Evolutionary conservation across 1,140 invertebrate genomes (phyloP).

Genomic region (Schlechtendalia chinensis): DNA sequence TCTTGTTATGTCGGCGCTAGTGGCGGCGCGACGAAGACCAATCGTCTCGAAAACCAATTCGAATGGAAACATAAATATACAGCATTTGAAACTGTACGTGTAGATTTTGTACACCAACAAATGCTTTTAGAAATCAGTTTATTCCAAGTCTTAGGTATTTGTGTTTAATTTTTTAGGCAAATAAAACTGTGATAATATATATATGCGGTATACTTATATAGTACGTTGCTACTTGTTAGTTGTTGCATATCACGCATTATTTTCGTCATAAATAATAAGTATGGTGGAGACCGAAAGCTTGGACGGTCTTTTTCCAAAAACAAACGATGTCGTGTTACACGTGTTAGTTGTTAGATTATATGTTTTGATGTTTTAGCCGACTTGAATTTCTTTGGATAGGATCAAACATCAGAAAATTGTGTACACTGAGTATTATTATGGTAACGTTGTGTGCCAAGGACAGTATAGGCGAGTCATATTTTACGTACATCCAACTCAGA

Average conservation of each 20-base stretch:
- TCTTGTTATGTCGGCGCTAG: background rate
- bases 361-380: background rate
- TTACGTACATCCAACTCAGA: background rate
- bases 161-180: too few species aligned
- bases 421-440: background rate
- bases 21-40: background rate
- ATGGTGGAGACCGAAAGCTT: too few species aligned
- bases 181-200: too few species aligned
- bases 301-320: too few species aligned
- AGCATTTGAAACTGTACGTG: too few species aligned
- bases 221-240: background rate
- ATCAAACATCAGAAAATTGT: conserved; percentile 8
- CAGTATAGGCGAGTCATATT: conserved; percentile 2
- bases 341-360: background rate
- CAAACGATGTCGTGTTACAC: too few species aligned
- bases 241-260: background rate
- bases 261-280: too few species aligned
- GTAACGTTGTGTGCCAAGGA: background rate
- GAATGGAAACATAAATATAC: background rate
- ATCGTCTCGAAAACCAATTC: background rate
- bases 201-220: background rate
- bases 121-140: too few species aligned
- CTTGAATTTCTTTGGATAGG: background rate
- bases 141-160: too few species aligned
- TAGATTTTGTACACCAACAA: too few species aligned